Base-by-base conservation (phyloP, 2,888 invertebrate genomes). In the Caenorhabditis sp. region DNA sequence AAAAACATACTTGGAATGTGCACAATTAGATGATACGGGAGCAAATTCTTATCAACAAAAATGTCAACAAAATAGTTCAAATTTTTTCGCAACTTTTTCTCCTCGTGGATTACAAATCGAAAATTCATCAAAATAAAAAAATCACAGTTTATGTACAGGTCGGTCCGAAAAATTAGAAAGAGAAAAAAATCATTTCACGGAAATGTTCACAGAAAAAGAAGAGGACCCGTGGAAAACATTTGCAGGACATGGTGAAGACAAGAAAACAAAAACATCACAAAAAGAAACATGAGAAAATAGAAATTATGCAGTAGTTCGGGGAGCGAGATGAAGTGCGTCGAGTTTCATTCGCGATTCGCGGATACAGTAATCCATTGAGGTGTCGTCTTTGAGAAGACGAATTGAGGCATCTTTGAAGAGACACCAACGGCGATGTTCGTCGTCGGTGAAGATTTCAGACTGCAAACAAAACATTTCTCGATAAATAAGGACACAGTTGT, bases 281-380 rank as follows among this genome's bases (percentile, higher is more conserved):
- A n/a, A n/a, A n/a, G n/a, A n/a, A n/a, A n/a, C n/a, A n/a, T n/a
- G n/a, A n/a, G n/a, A n/a, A n/a, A n/a, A n/a, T n/a, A n/a, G 12
- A 31, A 57, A 58, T n/a, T 49, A 61, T 23, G 71, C 66, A 67
- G 60, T 71, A 57, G 71, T 64, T 62, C 74, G 72, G 27, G 72
- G 72, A 24, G 75, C 72, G 23, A 66, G 67, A 43, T 76, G 70
- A 50, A 78, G 66, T 12, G 74, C 76, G 49, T 73, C 69, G 49
- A 76, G 65, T 62, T 78, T 76, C 24, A 72, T 69, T 8, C 60
- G 69, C 1, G 78, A 73, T 51, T 78, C 78, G 1, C 73, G 69
- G 24, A 78, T 76, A 59, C 68, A 64, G 10, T 76, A 76, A 21
- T 69, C 72, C 51, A 78, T 72, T 8, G 76, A 75, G 6, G 64